These are phyloP conservation scores for Cheilosia grossa DNA, from an alignment of 2,888 invertebrate genomes.

Conservation along the genomic window DNA sequence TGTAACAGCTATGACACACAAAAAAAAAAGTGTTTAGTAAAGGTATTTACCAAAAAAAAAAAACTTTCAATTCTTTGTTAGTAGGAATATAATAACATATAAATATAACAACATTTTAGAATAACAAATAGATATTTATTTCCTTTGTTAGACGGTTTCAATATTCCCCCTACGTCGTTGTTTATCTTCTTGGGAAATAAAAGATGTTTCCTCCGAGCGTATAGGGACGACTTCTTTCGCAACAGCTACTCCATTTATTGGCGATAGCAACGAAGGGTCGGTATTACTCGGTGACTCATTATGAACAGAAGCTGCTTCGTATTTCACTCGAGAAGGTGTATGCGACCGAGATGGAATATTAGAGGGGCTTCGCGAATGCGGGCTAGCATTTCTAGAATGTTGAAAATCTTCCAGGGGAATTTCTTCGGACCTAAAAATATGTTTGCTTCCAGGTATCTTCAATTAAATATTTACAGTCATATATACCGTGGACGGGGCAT, in stretches of 20 bases:
- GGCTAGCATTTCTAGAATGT: conserved; percentile 84
- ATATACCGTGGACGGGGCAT: conserved; percentile 87
- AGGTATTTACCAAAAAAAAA: background rate
- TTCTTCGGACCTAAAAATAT: conserved; percentile 86
- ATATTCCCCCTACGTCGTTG: conserved; percentile 83
- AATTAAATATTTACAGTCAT: background rate
- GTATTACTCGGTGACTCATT: conserved; percentile 76
- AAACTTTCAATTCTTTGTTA: background rate
- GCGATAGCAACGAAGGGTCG: conserved; percentile 74
- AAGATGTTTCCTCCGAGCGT: conserved; percentile 91
- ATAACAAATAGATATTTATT: background rate
- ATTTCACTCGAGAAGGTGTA: conserved; percentile 81
- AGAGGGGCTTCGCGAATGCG: conserved; percentile 80
- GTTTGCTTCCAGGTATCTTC: background rate
- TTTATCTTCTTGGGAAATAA: conserved; percentile 86
- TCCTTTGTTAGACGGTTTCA: conserved; percentile 83
- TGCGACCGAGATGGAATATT: conserved; percentile 83
- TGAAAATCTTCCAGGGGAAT: conserved; percentile 92
- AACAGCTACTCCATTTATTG: conserved; percentile 77
- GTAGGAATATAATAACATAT: background rate
- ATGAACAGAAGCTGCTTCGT: conserved; percentile 78
- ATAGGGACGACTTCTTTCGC: conserved; percentile 78
- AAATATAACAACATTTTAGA: conserved; percentile 3
- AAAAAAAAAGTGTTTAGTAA: background rate
- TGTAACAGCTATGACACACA: conserved; percentile 11